These are phyloP conservation scores for Bombylius discolor DNA, from an alignment of 2,888 invertebrate genomes.

Conservation along the genomic window DNA sequence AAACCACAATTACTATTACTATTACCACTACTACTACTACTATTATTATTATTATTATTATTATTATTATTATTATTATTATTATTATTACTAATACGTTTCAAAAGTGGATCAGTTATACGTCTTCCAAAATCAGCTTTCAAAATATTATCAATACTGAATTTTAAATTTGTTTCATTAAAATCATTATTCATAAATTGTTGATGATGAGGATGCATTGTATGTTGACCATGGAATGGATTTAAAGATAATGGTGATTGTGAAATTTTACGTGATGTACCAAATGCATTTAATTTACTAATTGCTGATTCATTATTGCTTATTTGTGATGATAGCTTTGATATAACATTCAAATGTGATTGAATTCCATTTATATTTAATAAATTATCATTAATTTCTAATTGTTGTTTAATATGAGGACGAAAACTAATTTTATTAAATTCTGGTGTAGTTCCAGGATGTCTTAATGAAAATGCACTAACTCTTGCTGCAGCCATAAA, in stretches of 20 bases:
- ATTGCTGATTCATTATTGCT: slow-evolving; percentile 24
- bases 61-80: neutral
- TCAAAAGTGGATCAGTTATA: slow-evolving; percentile 54
- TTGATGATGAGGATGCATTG: slow-evolving; percentile 27
- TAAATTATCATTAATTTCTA: slow-evolving; percentile 14
- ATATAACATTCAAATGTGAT: slow-evolving; percentile 53
- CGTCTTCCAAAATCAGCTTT: slow-evolving; percentile 71
- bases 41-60: slow-evolving; percentile 16
- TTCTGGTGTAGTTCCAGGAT: slow-evolving; percentile 10
- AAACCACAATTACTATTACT: neutral
- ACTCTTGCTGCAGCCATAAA: slow-evolving; percentile 35
- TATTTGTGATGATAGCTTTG: slow-evolving; percentile 41
- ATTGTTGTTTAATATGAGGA: slow-evolving; percentile 12
- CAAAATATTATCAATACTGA: slow-evolving; percentile 76
- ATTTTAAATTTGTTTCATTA: slow-evolving; percentile 52
- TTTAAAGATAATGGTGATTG: slow-evolving; percentile 14
- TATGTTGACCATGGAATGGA: slow-evolving; percentile 19
- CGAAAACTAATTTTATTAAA: slow-evolving; percentile 15
- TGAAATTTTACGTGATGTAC: slow-evolving; percentile 13
- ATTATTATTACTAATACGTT: slow-evolving; percentile 18
- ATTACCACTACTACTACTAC: slow-evolving; percentile 1
- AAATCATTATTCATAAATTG: slow-evolving; percentile 29
- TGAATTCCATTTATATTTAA: slow-evolving; percentile 42
- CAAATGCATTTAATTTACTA: slow-evolving; percentile 30
- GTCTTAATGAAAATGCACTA: slow-evolving; percentile 27